Conservation (phyloP, 2,888 invertebrate species). For the Harpalus rufipes region DNA sequence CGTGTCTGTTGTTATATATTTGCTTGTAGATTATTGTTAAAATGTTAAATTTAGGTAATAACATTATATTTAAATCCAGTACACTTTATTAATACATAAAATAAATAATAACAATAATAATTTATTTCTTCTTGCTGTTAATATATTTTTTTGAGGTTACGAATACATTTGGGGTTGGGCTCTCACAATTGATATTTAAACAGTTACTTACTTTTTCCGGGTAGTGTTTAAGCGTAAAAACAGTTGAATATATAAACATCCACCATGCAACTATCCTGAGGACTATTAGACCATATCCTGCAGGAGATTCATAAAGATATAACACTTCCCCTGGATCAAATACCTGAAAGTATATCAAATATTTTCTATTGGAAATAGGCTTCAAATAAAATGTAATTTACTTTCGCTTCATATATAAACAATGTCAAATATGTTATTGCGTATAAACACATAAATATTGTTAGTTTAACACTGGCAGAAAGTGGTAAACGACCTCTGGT, state of each 20-base stretch:
- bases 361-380: neutral
- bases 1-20: too few relatives aligned
- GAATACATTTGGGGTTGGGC: too few relatives aligned
- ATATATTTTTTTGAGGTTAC: too few relatives aligned
- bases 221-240: conserved; percentile 90
- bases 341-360: conserved; percentile 77
- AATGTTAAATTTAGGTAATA: too few relatives aligned
- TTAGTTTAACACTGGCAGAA: conserved; percentile 86
- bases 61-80: too few relatives aligned
- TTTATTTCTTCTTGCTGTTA: too few relatives aligned
- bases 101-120: too few relatives aligned
- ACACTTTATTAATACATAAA: too few relatives aligned
- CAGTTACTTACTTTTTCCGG: conserved; percentile 84
- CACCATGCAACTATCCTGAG: conserved; percentile 89
- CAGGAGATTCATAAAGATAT: conserved; percentile 94
- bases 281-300: conserved; percentile 90
- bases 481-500: conserved; percentile 89
- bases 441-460: conserved; percentile 89
- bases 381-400: conserved; percentile 72
- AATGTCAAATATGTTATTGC: conserved; percentile 86
- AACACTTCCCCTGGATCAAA: conserved; percentile 95
- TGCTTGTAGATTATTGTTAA: too few relatives aligned
- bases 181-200: too few relatives aligned
- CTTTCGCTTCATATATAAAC: conserved; percentile 90
- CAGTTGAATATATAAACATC: conserved; percentile 84